These are phyloP conservation scores for Melanargia galathea DNA, from an alignment of 2,888 invertebrate species.

Conservation along the genomic window DNA sequence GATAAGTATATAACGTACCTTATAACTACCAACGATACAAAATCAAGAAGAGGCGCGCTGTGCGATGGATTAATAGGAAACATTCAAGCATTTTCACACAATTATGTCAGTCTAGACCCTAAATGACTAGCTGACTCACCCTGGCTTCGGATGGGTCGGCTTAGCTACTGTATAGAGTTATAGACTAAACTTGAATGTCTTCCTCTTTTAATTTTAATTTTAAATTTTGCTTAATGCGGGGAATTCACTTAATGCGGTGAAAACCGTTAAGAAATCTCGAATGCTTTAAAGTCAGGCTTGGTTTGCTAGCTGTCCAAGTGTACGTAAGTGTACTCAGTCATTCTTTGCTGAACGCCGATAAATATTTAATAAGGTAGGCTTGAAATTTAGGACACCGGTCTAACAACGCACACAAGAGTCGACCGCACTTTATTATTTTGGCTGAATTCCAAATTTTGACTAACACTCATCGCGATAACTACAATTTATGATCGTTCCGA, in stretches of 20 bases:
- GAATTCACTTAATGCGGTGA: too few relatives aligned
- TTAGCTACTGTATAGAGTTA: too few relatives aligned
- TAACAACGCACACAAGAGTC: slow-evolving; percentile 58
- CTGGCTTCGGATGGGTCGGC: not conserved
- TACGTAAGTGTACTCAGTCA: not conserved
- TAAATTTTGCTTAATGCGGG: too few relatives aligned
- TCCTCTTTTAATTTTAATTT: too few relatives aligned
- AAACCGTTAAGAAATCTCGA: too few relatives aligned
- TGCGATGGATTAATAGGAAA: not conserved
- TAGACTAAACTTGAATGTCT: too few relatives aligned
- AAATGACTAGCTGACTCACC: not conserved
- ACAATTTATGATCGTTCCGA: slow-evolving; percentile 58
- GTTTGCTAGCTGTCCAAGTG: not conserved
- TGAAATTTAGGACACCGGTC: slow-evolving; percentile 67
- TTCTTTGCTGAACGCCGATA: slow-evolving; percentile 43
- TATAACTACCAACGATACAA: not conserved
- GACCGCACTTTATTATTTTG: slow-evolving; percentile 63
- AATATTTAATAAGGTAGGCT: slow-evolving; percentile 59
- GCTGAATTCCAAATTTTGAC: slow-evolving; percentile 67
- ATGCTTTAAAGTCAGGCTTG: too few relatives aligned
- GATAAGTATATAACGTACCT: too few relatives aligned
- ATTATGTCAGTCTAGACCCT: too few relatives aligned
- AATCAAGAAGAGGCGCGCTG: not conserved
- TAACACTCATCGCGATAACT: slow-evolving; percentile 54
- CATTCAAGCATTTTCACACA: too few relatives aligned